Evolutionary conservation across 1,140 invertebrate species (phyloP).

Genomic region (Drosophila guanche): DNA sequence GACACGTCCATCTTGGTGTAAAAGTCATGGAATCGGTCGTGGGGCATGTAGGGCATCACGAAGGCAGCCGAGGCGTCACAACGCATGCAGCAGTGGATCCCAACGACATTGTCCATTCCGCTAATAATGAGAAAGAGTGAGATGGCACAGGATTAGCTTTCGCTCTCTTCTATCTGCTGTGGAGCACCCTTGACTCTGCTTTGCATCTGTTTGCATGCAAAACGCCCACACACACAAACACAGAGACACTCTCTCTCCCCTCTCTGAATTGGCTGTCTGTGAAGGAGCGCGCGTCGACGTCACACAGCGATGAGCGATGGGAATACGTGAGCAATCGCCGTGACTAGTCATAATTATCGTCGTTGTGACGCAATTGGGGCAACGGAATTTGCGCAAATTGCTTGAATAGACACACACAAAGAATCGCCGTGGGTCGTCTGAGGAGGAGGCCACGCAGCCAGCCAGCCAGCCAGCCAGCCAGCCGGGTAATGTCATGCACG

Average conservation of each 20-base stretch:
- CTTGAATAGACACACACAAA: slow-evolving; percentile 49
- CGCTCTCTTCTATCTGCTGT: no score
- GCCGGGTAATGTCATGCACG: slow-evolving; percentile 50
- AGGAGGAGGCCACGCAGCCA: slow-evolving; percentile 24
- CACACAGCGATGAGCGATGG: slow-evolving; percentile 27
- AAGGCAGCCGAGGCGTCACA: slow-evolving; percentile 92
- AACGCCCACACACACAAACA: slow-evolving; percentile 18
- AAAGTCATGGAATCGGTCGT: slow-evolving; percentile 90
- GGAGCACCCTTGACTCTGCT: neutral
- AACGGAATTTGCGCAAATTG: slow-evolving; percentile 74
- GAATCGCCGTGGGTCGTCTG: slow-evolving; percentile 21
- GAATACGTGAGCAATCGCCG: slow-evolving; percentile 20
- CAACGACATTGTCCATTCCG: slow-evolving; percentile 92
- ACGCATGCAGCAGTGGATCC: slow-evolving; percentile 90
- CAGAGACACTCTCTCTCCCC: slow-evolving; percentile 9
- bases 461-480: neutral
- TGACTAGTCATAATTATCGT: slow-evolving; percentile 65
- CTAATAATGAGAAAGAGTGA: slow-evolving; percentile 37
- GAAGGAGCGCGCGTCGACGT: slow-evolving; percentile 16
- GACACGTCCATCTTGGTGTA: slow-evolving; percentile 87
- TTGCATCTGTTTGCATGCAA: neutral
- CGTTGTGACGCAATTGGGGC: slow-evolving; percentile 71
- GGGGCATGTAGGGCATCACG: slow-evolving; percentile 95
- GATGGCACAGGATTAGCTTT: slow-evolving; percentile 6
- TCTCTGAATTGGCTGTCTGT: neutral